phyloP scores from a whole-genome alignment of 2,888 invertebrate genomes.

The Dromius quadrimaculatus region DNA sequence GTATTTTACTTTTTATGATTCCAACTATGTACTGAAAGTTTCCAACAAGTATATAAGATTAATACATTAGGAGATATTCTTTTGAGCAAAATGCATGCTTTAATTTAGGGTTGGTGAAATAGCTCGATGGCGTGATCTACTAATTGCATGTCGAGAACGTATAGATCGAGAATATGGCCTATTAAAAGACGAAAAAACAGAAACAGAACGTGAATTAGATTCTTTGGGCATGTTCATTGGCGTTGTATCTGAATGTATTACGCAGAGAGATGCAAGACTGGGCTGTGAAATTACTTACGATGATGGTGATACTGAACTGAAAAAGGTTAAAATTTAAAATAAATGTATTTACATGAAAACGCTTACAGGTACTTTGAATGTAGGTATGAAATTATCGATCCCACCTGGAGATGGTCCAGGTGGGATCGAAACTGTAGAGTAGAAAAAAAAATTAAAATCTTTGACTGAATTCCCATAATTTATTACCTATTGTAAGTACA shows the following conservation, averaged over 20 bases:
- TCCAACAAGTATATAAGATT: too few relatives aligned
- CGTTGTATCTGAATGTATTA: constrained; percentile 79
- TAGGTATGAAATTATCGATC: too few relatives aligned
- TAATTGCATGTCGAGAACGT: constrained; percentile 72
- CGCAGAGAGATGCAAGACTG: constrained; percentile 80
- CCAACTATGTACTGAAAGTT: too few relatives aligned
- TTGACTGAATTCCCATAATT: too few relatives aligned
- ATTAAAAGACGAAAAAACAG: constrained; percentile 78
- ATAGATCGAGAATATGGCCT: constrained; percentile 75
- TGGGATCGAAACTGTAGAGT: too few relatives aligned
- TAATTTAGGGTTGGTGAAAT: constrained; percentile 74
- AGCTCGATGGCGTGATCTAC: constrained; percentile 74
- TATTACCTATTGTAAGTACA: too few relatives aligned
- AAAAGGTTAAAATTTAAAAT: too few relatives aligned
- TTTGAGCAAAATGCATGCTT: constrained; percentile 27
- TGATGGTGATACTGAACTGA: constrained; percentile 72
- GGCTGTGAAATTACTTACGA: constrained; percentile 83
- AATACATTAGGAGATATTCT: constrained; percentile 59
- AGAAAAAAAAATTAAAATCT: too few relatives aligned
- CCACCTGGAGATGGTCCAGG: too few relatives aligned
- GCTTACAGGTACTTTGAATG: too few relatives aligned
- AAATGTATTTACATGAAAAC: too few relatives aligned
- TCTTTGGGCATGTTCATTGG: constrained; percentile 75
- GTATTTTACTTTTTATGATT: too few relatives aligned
- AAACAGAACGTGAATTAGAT: constrained; percentile 81